Evolutionary conservation across 2,113 vertebrate genomes (phyloP), one percentile per base, ranked within the genome.

Genomic region (Brachypteracias leptosomus): DNA sequence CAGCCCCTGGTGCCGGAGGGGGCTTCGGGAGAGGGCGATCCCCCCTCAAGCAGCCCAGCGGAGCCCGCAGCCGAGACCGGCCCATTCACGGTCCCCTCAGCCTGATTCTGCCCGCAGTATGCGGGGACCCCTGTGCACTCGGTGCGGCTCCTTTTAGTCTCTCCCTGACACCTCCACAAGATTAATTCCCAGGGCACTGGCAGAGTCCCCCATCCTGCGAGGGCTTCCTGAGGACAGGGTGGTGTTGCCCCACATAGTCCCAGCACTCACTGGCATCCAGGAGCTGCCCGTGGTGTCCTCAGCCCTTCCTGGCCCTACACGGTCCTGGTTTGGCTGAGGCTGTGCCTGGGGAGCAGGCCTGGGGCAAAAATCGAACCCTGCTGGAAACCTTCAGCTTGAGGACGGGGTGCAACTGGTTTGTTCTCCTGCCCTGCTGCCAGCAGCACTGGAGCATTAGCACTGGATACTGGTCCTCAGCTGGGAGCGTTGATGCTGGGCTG

Each of bases 301-400:
- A 38, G 28, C 46, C 40, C 29, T 40, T 26, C 55, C 25, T 22
- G 40, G 29, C 63, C n/a, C 29, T 10, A 4, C 13, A 11, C 7
- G 0, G 1, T 21, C 63, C 16, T 33, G 20, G 7, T 49, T 36
- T 57, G 42, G 31, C 72, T 73, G 78, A 54, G 29, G 44, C 7
- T 59, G 36, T 26, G 38, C 52, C 36, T 54, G 22, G 67, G 33
- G 10, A 89, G 24, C 61, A 14, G 51, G 40, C 57, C 61, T 6
- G 2, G 6, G 19, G 52, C 2, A 1, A 16, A 35, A 12, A 54
- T 3, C 25, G 2, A 6, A 21, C 16, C 44, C n/a, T 2, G 1
- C 8, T 51, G 58, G 33, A 29, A 89, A 15, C 40, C 16, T 21
- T 51, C 38, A 89, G 19, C 49, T 81, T 42, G 42, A 42, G 13